Base-by-base conservation (phyloP, 2,797 vertebrate species). In the Pangasius krempfi region DNA sequence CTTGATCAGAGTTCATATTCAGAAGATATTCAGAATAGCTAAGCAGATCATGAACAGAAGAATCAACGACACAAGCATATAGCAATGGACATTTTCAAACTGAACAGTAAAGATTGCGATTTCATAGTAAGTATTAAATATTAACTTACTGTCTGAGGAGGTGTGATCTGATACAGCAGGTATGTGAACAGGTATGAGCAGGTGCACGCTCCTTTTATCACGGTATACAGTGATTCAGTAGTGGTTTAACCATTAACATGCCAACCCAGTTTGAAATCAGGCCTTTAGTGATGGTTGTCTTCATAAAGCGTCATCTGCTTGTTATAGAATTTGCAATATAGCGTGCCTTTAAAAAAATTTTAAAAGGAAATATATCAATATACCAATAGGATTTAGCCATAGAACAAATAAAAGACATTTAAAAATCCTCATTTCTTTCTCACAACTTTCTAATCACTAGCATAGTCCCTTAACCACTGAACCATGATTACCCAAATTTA, bases 1-100 rank as follows among this genome's bases (percentile, higher is more conserved):
- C n/a, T 44, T 60, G 87, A 83, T 62, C 87, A 85, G 54, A 68
- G 82, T 40, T 76, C 70, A 84, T n/a, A n/a, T n/a, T n/a, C 7
- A 5, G 0, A 33, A 81, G 1, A 60, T 52, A 73, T 50, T 25
- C 12, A 73, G 27, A 62, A 84, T 20, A 37, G 27, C 37, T 70
- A 80, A 33, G 27, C 7, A 58, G 16, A 25, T 44, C 18, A 84
- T 50, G 1, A 14, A 13, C 20, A 52, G 20, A 30, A 62, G 47
- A 47, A 47, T 40, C 7, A 58, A 25, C 14, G 6, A 78, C 3
- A 25, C 44, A 58, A 7, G 13, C 4, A 66, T 33, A 60, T 37
- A 72, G 4, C 50, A 85, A 27, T 22, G 2, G 2, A 8, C n/a
- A 66, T 84, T 75, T 47, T 62, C 10, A 50, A 66, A 40, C 50